Base-by-base conservation (phyloP, 1,140 invertebrate species). In the Drosophila pachea region DNA sequence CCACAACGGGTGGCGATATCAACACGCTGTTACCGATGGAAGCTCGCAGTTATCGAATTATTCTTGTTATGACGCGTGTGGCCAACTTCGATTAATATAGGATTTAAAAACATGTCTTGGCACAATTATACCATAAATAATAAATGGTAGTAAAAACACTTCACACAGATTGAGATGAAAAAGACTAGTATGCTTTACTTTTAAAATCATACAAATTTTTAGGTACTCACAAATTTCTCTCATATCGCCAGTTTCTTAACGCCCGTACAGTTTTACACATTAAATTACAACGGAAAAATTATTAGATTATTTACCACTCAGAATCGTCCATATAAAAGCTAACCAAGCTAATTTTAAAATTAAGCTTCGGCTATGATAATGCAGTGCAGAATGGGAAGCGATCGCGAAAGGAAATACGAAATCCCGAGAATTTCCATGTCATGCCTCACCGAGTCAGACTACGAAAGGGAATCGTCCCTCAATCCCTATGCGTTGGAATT, bases 401-500 rank as follows among this genome's bases (percentile, higher is more conserved):
- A 56, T 32, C 12, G 7, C 29, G 59, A 55, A 31, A 36, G 29
- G 4, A 68, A 63, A 5, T n/a, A 36, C 12, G 45, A 55, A n/a
- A 7, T 49, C 4, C 35, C 43, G 4, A 55, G 7, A 36, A 33
- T 63, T 5, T 50, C 60, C n/a, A 33, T 65, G 53, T 53, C 53
- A 47, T 58, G 52, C 22, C 12, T 14, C 2, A 9, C 8, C 5
- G 33, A 43, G 8, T 8, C 32, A 1, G 32, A 67, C 8, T n/a
- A 4, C 3, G 65, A 53, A 5, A 22, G 31, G 12, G 59, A 62
- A 35, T 68, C 59, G 0, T 60, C 62, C 4, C 32, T 71, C 3
- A 71, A 71, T 55, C 68, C 68, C 0, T 36, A 67, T 16, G 68
- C 68, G 7, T 29, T 58, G 35, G 68, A 71, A 38, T 71, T 71